Evolutionary conservation across 2,113 vertebrate genomes (phyloP).

Genomic region (Lophochroa leadbeateri): DNA sequence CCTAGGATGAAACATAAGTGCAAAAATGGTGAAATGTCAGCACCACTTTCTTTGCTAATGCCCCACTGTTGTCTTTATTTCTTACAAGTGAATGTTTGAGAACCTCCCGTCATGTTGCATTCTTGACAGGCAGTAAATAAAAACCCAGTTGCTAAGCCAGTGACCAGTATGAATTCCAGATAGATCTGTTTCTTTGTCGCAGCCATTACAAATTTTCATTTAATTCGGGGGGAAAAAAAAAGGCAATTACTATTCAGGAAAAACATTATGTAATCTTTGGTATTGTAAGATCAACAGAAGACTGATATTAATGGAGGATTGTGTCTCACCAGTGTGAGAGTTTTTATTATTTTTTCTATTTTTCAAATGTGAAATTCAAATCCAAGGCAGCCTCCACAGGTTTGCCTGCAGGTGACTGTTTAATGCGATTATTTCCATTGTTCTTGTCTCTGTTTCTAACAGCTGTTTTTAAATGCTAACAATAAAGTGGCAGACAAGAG

Average conservation of each 20-base stretch:
- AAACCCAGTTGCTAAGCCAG: background rate
- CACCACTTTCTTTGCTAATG: background rate
- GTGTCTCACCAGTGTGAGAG: slow-evolving; percentile 4
- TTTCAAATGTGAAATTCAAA: slow-evolving; percentile 7
- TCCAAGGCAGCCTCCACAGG: slow-evolving; percentile 33
- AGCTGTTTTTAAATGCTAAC: slow-evolving; percentile 97
- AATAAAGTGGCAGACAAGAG: slow-evolving; percentile 97
- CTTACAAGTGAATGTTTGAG: background rate
- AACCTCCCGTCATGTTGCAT: background rate
- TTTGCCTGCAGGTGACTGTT: slow-evolving; percentile 64
- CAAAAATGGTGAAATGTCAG: background rate
- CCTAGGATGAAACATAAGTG: background rate
- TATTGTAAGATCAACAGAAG: background rate
- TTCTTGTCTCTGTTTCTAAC: slow-evolving; percentile 87
- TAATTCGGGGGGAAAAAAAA: background rate
- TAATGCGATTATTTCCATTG: slow-evolving; percentile 77
- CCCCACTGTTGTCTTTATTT: background rate
- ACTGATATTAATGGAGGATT: background rate
- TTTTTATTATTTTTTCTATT: background rate
- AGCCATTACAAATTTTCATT: background rate
- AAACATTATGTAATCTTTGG: background rate
- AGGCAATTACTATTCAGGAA: background rate
- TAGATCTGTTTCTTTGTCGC: background rate
- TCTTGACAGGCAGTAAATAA: background rate
- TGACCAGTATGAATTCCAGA: background rate